Base-by-base conservation (phyloP, 2,888 invertebrate species). In the Caenorhabditis zanzibari region DNA sequence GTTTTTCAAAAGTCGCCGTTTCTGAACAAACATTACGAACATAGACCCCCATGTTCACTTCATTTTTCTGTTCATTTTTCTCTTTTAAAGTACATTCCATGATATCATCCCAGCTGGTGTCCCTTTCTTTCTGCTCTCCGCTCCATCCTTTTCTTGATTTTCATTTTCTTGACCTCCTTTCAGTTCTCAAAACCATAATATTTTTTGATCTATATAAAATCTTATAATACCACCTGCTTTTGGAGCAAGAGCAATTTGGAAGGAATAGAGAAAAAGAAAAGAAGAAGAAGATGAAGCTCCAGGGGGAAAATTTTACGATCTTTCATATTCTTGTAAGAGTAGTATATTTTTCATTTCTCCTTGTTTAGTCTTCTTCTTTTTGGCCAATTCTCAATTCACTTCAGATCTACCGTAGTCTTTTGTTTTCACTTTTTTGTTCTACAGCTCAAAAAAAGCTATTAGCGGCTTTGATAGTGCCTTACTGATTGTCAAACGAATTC, bases 71-170 rank as follows among this genome's bases (percentile, higher is more conserved):
- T 16, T 19, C 52, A 52, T 9, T 16, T 24, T 52, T 10, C 19
- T 22, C 16, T 44, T 44, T 16, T 44, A 47, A 47, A 47, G 47
- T 47, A 47, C 47, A 47, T 12, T 47, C 19, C 14, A 38, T 41
- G 61, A 61, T 41, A 61, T 61, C 61, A 61, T 61, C 41, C 5
- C 61, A 61, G 61, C 61, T 61, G 61, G 38, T 12, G 12, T 12
- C 38, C 38, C 38, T 12, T 12, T 12, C 38, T 12, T 12, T 38
- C 38, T 6, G 12, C 38, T 2, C 12, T 38, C 10, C 10, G 5
- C 58, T 35, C 35, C n/a, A 14, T 26, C 32, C 56, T 14, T 35
- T 58, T 19, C 58, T 35, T 35, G 19, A 28, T 32, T n/a, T 32
- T 28, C 4, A 5, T 7, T 58, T 58, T 58, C 58, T 58, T 58